Percentiles rank a stretch among this genome's conserved stretches.
These are phyloP conservation scores for Drosophila niveifrons DNA, from an alignment of 2,888 invertebrate species.

Conservation along the genomic window DNA sequence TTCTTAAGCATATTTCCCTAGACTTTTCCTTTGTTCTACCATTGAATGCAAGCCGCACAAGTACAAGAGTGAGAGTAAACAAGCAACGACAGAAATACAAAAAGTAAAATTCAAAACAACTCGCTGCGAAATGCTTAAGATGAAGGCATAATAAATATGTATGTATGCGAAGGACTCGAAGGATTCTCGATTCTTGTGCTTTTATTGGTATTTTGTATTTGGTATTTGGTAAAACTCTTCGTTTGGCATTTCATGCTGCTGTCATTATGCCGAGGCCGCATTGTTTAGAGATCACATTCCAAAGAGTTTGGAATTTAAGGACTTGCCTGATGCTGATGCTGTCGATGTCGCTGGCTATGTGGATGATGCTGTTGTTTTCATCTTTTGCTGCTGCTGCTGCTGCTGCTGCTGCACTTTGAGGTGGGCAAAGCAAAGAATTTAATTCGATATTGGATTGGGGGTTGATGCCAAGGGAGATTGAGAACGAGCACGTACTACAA, in stretches of 20 bases:
- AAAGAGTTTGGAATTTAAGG: conserved; percentile 74
- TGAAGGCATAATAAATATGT: conserved; percentile 39
- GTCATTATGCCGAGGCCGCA: conserved; percentile 69
- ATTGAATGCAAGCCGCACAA: conserved; percentile 12
- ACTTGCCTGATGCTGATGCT: conserved; percentile 39
- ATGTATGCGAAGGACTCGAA: conserved; percentile 5
- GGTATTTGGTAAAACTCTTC: conserved; percentile 73
- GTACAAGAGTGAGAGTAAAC: background rate
- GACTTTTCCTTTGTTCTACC: conserved; percentile 4
- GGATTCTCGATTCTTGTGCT: conserved; percentile 12
- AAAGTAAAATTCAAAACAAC: conserved; percentile 36
- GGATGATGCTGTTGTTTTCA: conserved; percentile 18
- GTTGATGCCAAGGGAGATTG: background rate
- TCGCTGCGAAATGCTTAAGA: conserved; percentile 14
- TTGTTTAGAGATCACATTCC: conserved; percentile 78
- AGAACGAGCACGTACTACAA: conserved; percentile 56
- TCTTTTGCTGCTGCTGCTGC: background rate
- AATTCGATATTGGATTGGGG: conserved; percentile 24
- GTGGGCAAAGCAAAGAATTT: conserved; percentile 39
- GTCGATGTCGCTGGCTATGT: background rate
- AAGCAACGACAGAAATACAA: conserved; percentile 1
- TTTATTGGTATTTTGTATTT: conserved; percentile 54
- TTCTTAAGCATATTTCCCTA: conserved; percentile 62
- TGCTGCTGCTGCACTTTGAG: conserved; percentile 13
- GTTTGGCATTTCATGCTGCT: conserved; percentile 67